These are phyloP conservation scores for Alcis repandata DNA, from an alignment of 2,888 invertebrate species.

Conservation along the genomic window DNA sequence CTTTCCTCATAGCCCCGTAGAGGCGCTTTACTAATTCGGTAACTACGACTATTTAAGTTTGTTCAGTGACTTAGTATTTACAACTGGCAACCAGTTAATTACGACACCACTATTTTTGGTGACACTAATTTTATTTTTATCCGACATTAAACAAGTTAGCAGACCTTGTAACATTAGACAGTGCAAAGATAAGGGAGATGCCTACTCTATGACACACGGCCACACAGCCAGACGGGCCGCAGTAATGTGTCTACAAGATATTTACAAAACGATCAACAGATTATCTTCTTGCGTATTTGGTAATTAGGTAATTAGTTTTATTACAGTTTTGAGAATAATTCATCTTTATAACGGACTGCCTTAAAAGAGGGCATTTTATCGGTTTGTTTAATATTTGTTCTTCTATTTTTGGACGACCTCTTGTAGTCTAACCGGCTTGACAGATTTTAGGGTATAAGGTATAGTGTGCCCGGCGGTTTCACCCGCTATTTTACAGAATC, in stretches of 20 bases:
- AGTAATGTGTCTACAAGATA: neutral
- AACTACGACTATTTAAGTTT: too few species aligned
- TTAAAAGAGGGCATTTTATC: too few species aligned
- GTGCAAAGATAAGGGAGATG: neutral
- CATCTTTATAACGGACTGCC: neutral
- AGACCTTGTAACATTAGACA: neutral
- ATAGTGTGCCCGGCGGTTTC: too few species aligned
- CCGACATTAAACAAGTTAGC: neutral
- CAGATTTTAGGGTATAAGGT: too few species aligned
- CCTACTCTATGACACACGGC: neutral
- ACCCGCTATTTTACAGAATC: too few species aligned
- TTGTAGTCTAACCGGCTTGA: too few species aligned
- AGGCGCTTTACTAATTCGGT: too few species aligned
- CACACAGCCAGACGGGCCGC: too few species aligned
- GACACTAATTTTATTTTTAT: neutral
- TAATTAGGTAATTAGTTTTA: slow-evolving; percentile 6
- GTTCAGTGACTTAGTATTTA: neutral
- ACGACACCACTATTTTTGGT: neutral
- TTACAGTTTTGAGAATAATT: neutral
- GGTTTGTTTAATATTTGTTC: too few species aligned
- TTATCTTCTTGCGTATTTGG: neutral
- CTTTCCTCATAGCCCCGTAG: too few species aligned
- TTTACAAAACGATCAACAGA: neutral
- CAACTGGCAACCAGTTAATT: neutral
- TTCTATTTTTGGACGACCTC: too few species aligned